Percentiles rank a stretch among this genome's conserved stretches.
phyloP scores from a whole-genome alignment of 2,888 invertebrate species.

The Caenorhabditis becei region DNA sequence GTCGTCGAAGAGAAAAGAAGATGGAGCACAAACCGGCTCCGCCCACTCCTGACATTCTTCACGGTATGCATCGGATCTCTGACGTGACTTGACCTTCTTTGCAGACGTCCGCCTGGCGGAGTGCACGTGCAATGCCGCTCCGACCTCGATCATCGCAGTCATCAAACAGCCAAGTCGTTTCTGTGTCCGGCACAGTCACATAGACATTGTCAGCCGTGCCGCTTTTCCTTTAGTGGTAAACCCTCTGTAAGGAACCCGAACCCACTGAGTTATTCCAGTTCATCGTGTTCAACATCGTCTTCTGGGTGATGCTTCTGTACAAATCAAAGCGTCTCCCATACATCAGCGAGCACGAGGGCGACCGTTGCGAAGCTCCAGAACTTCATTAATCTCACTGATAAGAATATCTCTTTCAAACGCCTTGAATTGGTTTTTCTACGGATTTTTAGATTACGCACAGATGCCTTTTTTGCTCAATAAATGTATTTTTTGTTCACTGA shows the following conservation, averaged over 20 bases:
- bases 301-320: slow-evolving; percentile 73
- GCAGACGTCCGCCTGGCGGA: slow-evolving; percentile 74
- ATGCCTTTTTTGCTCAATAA: slow-evolving; percentile 59
- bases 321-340: slow-evolving; percentile 71
- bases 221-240: slow-evolving; percentile 70
- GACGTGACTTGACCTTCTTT: background rate
- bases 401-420: slow-evolving; percentile 43
- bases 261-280: slow-evolving; percentile 65
- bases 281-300: slow-evolving; percentile 71
- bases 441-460: slow-evolving; percentile 52
- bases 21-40: slow-evolving; percentile 71
- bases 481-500: slow-evolving; percentile 41
- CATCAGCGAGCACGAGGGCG: slow-evolving; percentile 60
- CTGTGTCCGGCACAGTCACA: slow-evolving; percentile 73
- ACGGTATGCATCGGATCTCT: slow-evolving; percentile 54
- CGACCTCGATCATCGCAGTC: slow-evolving; percentile 67
- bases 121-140: slow-evolving; percentile 72
- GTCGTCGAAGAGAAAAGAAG: slow-evolving; percentile 66
- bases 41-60: slow-evolving; percentile 73
- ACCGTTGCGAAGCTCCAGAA: slow-evolving; percentile 60
- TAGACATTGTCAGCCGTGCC: slow-evolving; percentile 72
- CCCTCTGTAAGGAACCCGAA: background rate
- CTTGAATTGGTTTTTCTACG: slow-evolving; percentile 44
- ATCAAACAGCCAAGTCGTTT: slow-evolving; percentile 65
- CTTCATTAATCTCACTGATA: slow-evolving; percentile 27